Base-by-base conservation (phyloP, 2,113 vertebrate species). In the Bufo gargarizans region DNA sequence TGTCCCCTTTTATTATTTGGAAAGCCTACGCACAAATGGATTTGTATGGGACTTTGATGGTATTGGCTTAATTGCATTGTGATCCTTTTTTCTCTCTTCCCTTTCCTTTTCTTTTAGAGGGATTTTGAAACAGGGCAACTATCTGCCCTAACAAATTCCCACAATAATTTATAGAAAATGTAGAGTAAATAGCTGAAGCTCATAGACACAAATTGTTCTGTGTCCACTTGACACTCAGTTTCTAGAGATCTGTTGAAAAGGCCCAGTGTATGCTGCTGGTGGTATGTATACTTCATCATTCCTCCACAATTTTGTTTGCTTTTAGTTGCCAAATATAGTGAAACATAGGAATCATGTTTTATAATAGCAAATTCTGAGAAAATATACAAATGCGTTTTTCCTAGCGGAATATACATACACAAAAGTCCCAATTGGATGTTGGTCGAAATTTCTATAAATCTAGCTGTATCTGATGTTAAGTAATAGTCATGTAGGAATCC, bases 381-480 rank as follows among this genome's bases (percentile, higher is more conserved):
- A 76, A 76, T 76, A 76, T 76, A 76, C 72, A 50, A 50, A 76
- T 50, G 45, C 47, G 71, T 76, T 76, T 50, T 17, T 50, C 16
- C 7, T 10, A 47, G 71, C 71, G 19, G 71, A 47, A 10, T 14
- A 0, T 0, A 49, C 17, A 47, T 76, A 76, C 47, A 50, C 47
- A 76, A 8, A 50, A 50, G 17, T 43, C 16, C 5, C 72, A 76
- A 4, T 9, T 20, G 45, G 17, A 50, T 19, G 13, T 49, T 16
- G 7, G 45, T 20, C 14, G 7, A 17, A 47, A 74, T 74, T 74
- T 16, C 43, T 47, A 74, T 47, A 47, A 45, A 47, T 47, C 13
- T 71, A n/a, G 43, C 67, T 43, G 11, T 43, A 47, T 47, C 14
- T 7, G 43, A 47, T 74, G 33, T 4, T 72, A 6, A 72, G 16